A percentile compares a stretch with the other conserved stretches of the same genome.
These are phyloP conservation scores for Heteromormyrus szaboi DNA, from an alignment of 2,797 vertebrate genomes.

Conservation along the genomic window DNA sequence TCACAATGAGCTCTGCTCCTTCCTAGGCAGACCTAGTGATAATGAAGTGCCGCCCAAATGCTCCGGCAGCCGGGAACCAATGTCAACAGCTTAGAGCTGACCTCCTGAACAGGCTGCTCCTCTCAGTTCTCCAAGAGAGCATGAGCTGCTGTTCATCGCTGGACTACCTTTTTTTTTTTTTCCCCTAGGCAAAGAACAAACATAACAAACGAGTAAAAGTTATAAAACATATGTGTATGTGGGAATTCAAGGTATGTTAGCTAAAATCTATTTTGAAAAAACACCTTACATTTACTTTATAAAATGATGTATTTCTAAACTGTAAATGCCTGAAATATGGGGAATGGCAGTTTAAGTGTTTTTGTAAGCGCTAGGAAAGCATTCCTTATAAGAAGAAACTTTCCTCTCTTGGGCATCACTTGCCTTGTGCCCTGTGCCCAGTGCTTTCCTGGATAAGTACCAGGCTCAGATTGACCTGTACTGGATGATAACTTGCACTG, in stretches of 20 bases:
- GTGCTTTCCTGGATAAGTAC: not conserved
- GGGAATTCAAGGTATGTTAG: not conserved
- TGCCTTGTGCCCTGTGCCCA: not conserved
- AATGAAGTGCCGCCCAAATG: slow-evolving; percentile 64
- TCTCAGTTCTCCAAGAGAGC: slow-evolving; percentile 50
- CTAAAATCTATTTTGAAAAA: not conserved
- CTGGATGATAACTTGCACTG: not conserved
- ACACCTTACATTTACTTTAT: not conserved
- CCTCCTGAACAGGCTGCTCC: slow-evolving; percentile 59
- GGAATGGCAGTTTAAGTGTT: not conserved
- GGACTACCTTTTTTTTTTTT: slow-evolving; percentile 34
- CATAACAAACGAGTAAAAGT: not conserved
- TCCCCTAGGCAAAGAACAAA: not conserved
- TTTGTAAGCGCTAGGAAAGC: not conserved
- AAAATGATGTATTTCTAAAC: not conserved
- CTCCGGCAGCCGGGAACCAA: slow-evolving; percentile 60
- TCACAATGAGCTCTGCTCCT: slow-evolving; percentile 64
- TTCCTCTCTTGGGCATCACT: not conserved
- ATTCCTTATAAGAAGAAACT: not conserved
- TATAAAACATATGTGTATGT: not conserved
- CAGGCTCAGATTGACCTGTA: not conserved
- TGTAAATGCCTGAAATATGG: not conserved
- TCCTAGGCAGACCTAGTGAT: slow-evolving; percentile 61
- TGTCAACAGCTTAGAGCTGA: slow-evolving; percentile 66
- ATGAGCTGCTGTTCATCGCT: slow-evolving; percentile 57